Conservation (phyloP, 1,140 invertebrate genomes). For the Eufriesea mexicana region DNA sequence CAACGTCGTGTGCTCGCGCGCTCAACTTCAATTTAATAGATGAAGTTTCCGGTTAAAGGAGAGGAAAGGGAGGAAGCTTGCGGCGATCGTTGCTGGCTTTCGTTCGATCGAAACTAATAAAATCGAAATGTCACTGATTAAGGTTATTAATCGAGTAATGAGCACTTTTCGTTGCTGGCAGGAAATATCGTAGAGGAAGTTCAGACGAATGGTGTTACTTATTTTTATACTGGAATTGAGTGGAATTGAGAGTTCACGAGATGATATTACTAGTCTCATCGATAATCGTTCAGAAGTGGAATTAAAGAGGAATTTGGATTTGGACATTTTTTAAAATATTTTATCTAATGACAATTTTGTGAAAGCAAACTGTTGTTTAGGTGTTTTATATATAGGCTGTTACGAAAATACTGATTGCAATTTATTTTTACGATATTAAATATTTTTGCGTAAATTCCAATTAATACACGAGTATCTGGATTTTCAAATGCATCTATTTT, state of each 20-base stretch:
- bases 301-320: neutral
- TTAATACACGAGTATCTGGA: no score
- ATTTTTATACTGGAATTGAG: neutral
- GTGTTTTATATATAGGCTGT: no score
- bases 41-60: neutral
- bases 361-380: no score
- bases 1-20: neutral
- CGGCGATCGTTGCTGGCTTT: neutral
- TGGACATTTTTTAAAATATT: neutral
- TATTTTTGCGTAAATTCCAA: no score
- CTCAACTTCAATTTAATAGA: constrained; percentile 48
- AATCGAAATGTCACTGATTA: constrained; percentile 11
- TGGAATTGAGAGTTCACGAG: neutral
- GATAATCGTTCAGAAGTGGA: neutral
- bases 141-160: constrained; percentile 2
- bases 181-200: neutral
- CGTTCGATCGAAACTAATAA: neutral
- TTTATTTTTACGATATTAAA: no score
- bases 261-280: neutral
- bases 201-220: neutral
- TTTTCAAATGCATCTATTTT: no score
- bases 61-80: neutral
- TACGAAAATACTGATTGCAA: no score
- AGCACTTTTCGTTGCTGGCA: neutral
- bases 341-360: neutral